phyloP scores from a whole-genome alignment of 2,113 vertebrate species.

The Cyanistes caeruleus region DNA sequence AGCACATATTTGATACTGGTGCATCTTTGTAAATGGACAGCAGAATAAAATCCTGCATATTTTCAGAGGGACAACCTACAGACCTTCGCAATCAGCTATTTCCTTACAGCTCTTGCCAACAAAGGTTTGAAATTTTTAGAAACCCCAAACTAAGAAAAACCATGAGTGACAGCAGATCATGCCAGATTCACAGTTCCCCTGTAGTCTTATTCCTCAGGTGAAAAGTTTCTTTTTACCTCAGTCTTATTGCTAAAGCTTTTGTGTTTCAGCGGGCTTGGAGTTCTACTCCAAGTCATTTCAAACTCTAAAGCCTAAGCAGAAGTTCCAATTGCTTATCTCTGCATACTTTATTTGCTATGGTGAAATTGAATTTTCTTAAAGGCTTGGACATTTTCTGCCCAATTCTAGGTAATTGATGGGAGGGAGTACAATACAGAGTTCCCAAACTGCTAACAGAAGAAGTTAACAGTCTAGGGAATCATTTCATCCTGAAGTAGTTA shows the following conservation, averaged over 20 bases:
- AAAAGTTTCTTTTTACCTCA: not conserved
- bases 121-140: not conserved
- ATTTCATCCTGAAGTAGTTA: not conserved
- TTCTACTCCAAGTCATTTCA: not conserved
- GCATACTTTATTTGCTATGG: not conserved
- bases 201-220: not conserved
- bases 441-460: accelerated
- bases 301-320: not conserved
- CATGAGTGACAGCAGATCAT: no score
- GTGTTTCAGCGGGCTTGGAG: not conserved
- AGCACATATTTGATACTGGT: not conserved
- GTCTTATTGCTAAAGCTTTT: not conserved
- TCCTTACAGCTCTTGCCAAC: not conserved
- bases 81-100: not conserved
- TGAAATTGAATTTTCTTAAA: not conserved
- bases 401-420: not conserved
- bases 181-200: not conserved
- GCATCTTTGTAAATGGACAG: not conserved
- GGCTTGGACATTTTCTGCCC: not conserved
- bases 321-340: not conserved
- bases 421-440: not conserved
- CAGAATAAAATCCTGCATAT: not conserved
- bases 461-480: not conserved
- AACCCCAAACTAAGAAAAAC: not conserved
- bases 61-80: not conserved